Evolutionary conservation across 2,113 vertebrate species (phyloP), one percentile per base, ranked within the genome.

Genomic region (Crotalus viridis): DNA sequence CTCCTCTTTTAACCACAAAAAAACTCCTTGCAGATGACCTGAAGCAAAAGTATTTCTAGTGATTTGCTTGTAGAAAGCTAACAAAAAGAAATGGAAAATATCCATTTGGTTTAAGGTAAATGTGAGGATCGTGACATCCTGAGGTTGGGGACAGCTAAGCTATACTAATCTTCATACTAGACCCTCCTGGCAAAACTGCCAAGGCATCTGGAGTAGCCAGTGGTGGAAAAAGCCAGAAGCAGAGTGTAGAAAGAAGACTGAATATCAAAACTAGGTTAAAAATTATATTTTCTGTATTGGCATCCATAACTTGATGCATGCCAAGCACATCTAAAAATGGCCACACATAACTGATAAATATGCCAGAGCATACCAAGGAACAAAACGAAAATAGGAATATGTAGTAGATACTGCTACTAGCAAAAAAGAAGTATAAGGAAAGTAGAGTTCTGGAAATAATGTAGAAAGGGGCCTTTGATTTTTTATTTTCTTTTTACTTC

Each of bases 301-400:
- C 10, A 9, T 91, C 92, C 90, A 46, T 85, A 28, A 85, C 92
- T 4, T 0, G 0, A 0, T 1, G 33, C 74, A 94, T 94, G 94
- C 95, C 96, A 95, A 94, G 91, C 89, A 93, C 87, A 95, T 5
- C 90, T 93, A 91, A 61, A 56, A 95, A 92, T 87, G 93, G 90
- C 94, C 94, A 95, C 95, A 95, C 64, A 64, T 92, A 86, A 24
- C 85, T 95, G 93, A 69, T 55, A 89, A 89, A 91, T 3, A 22
- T 91, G 95, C 91, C 57, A 93, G 74, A 91, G 64, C 56, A 93
- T 88, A 91, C 69, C 88, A 64, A 94, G 48, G 13, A 92, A 17
- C 5, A 90, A 88, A 87, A 88, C 61, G 89, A 90, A 94, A 92
- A 87, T 43, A 90, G 85, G 54, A 95, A 81, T 91, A 21, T 24